Conservation (phyloP, 2,797 vertebrate species). For the Australoheros facetus region DNA sequence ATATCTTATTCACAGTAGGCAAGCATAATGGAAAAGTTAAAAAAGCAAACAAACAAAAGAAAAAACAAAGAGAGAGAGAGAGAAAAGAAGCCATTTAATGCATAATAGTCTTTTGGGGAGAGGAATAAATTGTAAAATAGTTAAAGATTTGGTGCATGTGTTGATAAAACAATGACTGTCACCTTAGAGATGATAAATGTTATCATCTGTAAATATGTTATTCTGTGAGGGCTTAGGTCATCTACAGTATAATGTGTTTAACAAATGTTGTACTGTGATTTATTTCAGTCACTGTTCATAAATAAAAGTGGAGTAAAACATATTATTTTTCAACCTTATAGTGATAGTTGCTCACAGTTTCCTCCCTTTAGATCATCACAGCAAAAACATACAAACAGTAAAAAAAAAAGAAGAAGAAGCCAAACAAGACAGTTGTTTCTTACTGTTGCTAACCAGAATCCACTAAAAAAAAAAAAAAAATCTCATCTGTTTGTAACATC, state of each 20-base stretch:
- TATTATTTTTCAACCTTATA: conserved; percentile 38
- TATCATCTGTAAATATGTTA: conserved; percentile 21
- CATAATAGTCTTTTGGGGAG: background rate
- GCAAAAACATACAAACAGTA: conserved; percentile 16
- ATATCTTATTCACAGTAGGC: conserved; percentile 9
- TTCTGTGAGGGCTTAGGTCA: conserved; percentile 35
- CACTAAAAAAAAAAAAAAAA: conserved; percentile 13
- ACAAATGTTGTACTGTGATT: conserved; percentile 25
- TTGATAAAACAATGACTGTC: conserved; percentile 14
- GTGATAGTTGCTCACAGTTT: conserved; percentile 44
- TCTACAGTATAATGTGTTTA: conserved; percentile 22
- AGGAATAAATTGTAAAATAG: background rate
- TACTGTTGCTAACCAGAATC: conserved; percentile 47
- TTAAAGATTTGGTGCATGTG: background rate
- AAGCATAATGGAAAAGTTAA: conserved; percentile 16
- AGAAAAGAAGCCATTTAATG: background rate
- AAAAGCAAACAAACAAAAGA: background rate
- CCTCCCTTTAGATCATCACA: conserved; percentile 39
- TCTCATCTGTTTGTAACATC: conserved; percentile 34
- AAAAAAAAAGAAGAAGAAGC: conserved; percentile 18
- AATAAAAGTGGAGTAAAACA: conserved; percentile 14
- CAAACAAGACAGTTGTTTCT: conserved; percentile 19
- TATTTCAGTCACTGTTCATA: conserved; percentile 19
- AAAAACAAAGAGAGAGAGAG: background rate
- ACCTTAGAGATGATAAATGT: background rate